These are phyloP conservation scores for Mobula hypostoma DNA, from an alignment of 2,113 vertebrate genomes.

Conservation along the genomic window DNA sequence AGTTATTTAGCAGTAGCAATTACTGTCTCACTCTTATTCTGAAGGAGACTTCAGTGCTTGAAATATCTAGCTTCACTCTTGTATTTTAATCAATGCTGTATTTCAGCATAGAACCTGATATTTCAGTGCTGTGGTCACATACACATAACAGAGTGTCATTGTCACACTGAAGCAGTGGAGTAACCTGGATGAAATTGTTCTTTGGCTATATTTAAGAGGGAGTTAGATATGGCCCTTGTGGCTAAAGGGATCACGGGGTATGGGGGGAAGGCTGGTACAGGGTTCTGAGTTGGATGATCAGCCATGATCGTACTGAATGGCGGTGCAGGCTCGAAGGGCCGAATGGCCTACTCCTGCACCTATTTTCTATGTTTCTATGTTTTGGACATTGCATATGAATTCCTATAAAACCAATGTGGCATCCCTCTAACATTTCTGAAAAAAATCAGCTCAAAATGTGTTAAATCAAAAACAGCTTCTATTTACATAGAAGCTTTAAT, in stretches of 20 bases:
- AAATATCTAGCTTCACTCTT: background rate
- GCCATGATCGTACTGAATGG: too few relatives aligned
- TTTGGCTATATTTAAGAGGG: too few relatives aligned
- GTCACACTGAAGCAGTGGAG: background rate
- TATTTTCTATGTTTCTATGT: too few relatives aligned
- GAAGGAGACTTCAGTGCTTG: background rate
- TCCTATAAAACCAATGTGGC: too few relatives aligned
- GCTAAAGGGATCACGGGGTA: too few relatives aligned
- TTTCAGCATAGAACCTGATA: background rate
- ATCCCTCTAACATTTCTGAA: background rate
- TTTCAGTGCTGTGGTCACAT: background rate
- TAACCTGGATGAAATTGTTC: background rate
- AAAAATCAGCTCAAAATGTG: background rate
- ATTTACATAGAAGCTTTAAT: background rate
- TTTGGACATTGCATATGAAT: too few relatives aligned
- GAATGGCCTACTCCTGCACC: too few relatives aligned
- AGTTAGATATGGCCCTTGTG: too few relatives aligned
- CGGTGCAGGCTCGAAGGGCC: too few relatives aligned
- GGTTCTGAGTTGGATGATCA: too few relatives aligned
- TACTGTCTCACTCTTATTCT: background rate
- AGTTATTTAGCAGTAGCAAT: background rate
- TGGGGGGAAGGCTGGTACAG: too few relatives aligned
- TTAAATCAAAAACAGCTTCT: background rate
- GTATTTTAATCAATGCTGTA: background rate
- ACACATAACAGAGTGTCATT: background rate